Percentiles rank a stretch among this genome's conserved stretches.
phyloP scores from a whole-genome alignment of 2,113 vertebrate species.

The Grallaria varia region DNA sequence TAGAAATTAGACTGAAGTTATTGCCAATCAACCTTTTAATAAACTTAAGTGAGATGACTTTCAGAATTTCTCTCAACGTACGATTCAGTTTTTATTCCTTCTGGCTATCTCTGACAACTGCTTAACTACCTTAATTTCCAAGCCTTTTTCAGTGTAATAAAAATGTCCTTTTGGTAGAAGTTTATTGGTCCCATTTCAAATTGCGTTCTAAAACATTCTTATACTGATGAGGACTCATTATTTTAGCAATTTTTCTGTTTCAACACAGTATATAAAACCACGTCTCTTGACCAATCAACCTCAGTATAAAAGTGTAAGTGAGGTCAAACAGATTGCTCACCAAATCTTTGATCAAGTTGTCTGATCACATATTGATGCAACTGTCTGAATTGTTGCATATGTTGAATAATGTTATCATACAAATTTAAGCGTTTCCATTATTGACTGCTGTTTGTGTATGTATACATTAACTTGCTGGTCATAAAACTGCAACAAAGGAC shows the following conservation, averaged over 20 bases:
- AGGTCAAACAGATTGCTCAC: conserved; percentile 64
- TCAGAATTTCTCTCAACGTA: conserved; percentile 43
- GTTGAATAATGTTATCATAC: conserved; percentile 21
- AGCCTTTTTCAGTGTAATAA: conserved; percentile 49
- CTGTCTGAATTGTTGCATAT: conserved; percentile 59
- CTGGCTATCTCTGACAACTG: not conserved
- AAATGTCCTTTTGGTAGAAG: conserved; percentile 59
- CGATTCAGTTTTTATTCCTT: conserved; percentile 12
- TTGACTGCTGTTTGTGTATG: conserved; percentile 47
- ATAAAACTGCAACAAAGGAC: conserved; percentile 51
- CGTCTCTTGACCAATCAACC: conserved; percentile 68
- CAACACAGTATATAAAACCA: conserved; percentile 67
- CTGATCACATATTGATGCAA: conserved; percentile 46
- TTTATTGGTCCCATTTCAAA: conserved; percentile 61
- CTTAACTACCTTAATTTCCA: conserved; percentile 55
- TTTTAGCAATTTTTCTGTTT: conserved; percentile 59
- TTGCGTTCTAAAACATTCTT: conserved; percentile 55
- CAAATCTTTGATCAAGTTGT: conserved; percentile 63
- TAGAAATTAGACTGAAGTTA: conserved; percentile 67
- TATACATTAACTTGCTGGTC: conserved; percentile 55
- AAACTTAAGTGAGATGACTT: conserved; percentile 54
- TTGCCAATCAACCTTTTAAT: conserved; percentile 63
- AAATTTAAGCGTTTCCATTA: conserved; percentile 55
- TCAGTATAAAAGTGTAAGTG: conserved; percentile 67
- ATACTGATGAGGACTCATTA: conserved; percentile 47